Evolutionary conservation across 2,888 invertebrate species (phyloP).

Genomic region (Orchesella flavescens): DNA sequence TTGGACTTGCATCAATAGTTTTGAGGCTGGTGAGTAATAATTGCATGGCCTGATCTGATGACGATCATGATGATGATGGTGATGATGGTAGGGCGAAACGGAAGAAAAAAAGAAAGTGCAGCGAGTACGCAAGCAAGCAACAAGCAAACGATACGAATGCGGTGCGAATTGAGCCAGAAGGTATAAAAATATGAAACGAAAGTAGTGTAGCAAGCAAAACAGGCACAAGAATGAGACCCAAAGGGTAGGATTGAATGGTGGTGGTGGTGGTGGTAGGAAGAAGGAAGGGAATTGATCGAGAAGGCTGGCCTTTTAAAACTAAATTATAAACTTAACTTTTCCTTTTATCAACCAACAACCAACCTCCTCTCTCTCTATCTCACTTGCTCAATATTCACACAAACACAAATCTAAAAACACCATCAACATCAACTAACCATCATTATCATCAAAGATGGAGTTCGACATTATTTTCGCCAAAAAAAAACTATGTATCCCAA

Average conservation of each 20-base stretch:
- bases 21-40: no score
- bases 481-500: no score
- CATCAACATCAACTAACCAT: no score
- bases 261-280: not conserved
- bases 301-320: not conserved
- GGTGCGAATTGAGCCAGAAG: slow-evolving; percentile 42
- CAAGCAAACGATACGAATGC: no score
- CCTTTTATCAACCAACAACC: slow-evolving; percentile 8
- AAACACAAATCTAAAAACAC: no score
- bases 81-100: no score
- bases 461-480: no score
- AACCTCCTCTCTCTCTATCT: slow-evolving; percentile 6
- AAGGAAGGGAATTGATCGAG: slow-evolving; percentile 10
- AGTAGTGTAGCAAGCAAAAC: slow-evolving; percentile 48
- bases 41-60: not conserved
- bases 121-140: no score
- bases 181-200: slow-evolving; percentile 57
- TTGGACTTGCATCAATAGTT: no score
- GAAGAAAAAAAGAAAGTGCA: no score
- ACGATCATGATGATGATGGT: no score
- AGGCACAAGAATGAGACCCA: not conserved
- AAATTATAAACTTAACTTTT: not conserved
- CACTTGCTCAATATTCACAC: not conserved
- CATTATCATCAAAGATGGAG: not conserved
- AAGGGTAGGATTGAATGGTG: no score